Percentiles rank a stretch among this genome's conserved stretches.
phyloP scores from a whole-genome alignment of 2,113 vertebrate genomes.

The Azemiops feae region DNA sequence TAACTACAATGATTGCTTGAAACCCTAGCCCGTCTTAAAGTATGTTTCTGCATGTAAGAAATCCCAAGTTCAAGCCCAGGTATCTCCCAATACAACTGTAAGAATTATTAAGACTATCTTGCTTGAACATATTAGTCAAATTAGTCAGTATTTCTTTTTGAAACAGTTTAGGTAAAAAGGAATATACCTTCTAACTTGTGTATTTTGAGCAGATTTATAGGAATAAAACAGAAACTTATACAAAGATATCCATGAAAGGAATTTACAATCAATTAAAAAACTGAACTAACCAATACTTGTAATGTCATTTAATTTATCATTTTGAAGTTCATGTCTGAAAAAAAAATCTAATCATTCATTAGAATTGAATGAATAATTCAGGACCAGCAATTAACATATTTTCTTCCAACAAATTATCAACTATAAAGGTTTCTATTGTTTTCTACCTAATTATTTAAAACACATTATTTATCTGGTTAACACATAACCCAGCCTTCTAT shows the following conservation, averaged over 20 bases:
- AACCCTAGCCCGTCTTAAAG: neutral
- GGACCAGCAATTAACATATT: neutral
- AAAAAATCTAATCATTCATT: neutral
- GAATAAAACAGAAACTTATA: conserved; percentile 26
- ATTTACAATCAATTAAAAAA: conserved; percentile 6
- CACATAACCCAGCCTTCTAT: neutral
- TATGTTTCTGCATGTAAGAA: neutral
- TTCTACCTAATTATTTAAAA: neutral
- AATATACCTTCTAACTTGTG: neutral
- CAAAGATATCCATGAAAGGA: neutral
- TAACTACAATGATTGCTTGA: neutral
- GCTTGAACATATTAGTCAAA: neutral
- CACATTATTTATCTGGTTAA: neutral
- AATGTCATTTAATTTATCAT: neutral
- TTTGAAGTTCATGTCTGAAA: neutral
- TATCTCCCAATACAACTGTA: neutral
- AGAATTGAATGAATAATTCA: neutral
- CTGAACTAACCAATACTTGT: neutral
- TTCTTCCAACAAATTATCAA: neutral
- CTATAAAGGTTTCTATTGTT: neutral
- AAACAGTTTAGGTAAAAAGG: neutral
- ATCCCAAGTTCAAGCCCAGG: neutral
- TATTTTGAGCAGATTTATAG: neutral
- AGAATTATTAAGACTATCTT: neutral
- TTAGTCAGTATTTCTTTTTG: neutral